Evolutionary conservation across 2,888 invertebrate genomes (phyloP), one percentile per base, ranked within the genome.

Genomic region (Scaptomyza reducta): DNA sequence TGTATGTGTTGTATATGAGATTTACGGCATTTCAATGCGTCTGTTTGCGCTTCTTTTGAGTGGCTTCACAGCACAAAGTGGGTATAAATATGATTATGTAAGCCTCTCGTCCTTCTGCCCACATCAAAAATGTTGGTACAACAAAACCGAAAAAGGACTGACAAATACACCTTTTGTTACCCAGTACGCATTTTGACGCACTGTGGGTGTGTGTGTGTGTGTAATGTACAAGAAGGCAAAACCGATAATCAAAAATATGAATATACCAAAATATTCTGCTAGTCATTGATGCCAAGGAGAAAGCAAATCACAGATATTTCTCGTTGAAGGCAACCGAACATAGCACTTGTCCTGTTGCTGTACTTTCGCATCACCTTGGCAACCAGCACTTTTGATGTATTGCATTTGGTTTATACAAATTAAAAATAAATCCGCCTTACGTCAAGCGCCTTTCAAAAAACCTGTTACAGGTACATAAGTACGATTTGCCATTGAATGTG

Each of bases 241-340:
- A 35, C 74, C 66, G 66, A 74, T 84, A 79, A 80, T 80, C 87
- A 80, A 65, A 84, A 66, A 69, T 64, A 9, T 58, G 66, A 78
- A 81, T 71, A 74, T 62, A 41, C 68, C 63, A 54, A 75, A 78
- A 66, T 67, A 68, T 57, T 54, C 67, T 51, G 58, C 14, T 16
- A 29, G 40, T n/a, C 16, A 9, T 41, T 49, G 47, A 33, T 27
- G 53, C 42, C 14, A 49, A 40, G 55, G 35, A 25, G 29, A 35
- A 50, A 13, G 44, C 49, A 53, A 38, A 46, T 50, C 54, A 41
- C 35, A 42, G 33, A 31, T 50, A 18, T 29, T n/a, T n/a, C 9
- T 14, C 13, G 13, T 29, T 55, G 27, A 51, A 40, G 42, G 45
- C 10, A 9, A 47, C 58, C n/a, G 38, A 29, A 35, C 53, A 74